Conservation (phyloP, 1,140 invertebrate genomes). For the Neocloeon triangulifer region DNA sequence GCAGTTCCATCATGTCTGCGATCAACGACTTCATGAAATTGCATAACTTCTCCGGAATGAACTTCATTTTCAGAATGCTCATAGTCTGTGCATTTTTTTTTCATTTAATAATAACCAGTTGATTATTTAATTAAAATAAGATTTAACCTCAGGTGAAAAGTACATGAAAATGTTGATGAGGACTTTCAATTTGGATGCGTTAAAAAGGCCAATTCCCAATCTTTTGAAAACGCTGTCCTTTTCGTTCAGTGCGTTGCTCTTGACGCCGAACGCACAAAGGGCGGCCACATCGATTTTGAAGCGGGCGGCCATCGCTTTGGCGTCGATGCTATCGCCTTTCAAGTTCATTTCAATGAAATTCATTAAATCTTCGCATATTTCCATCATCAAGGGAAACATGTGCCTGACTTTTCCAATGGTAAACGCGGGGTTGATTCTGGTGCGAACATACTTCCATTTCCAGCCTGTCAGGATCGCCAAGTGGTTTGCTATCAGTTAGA, state of each 20-base stretch:
- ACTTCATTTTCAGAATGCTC: slow-evolving; percentile 9
- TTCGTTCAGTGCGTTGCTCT: slow-evolving; percentile 25
- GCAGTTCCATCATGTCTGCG: slow-evolving; percentile 23
- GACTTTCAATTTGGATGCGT: not conserved
- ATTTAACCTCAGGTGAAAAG: slow-evolving; percentile 6
- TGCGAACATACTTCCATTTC: slow-evolving; percentile 22
- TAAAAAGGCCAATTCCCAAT: not conserved
- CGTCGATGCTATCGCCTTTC: slow-evolving; percentile 11
- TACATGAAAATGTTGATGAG: not conserved
- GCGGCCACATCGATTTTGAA: slow-evolving; percentile 33
- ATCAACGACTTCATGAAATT: slow-evolving; percentile 24
- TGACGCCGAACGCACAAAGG: slow-evolving; percentile 28
- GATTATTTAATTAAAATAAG: slow-evolving; percentile 1
- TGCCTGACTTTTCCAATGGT: slow-evolving; percentile 24
- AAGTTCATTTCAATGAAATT: slow-evolving; percentile 13
- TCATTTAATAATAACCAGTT: not conserved
- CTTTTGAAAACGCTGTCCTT: slow-evolving; percentile 13
- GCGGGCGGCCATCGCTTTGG: slow-evolving; percentile 11
- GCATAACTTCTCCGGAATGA: slow-evolving; percentile 14
- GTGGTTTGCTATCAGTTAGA: too few species aligned
- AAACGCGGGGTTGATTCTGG: slow-evolving; percentile 24
- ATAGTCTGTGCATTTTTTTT: too few species aligned
- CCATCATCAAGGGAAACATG: slow-evolving; percentile 25
- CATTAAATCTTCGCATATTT: slow-evolving; percentile 17
- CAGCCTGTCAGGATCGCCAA: too few species aligned